phyloP scores from a whole-genome alignment of 2,888 invertebrate species.

The Drosophila merina region DNA sequence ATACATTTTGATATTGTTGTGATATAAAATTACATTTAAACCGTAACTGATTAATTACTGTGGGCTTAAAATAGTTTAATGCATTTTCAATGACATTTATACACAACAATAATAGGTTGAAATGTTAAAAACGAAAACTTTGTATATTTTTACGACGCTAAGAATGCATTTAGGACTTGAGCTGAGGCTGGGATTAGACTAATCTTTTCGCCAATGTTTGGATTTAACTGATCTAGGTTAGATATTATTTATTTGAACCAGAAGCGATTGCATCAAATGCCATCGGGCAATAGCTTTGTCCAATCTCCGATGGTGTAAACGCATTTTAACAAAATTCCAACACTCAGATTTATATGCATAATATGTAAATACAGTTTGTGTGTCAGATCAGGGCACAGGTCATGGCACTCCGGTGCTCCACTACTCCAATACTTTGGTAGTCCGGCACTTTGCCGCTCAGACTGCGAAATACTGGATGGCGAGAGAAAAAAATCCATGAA shows the following conservation, averaged over 20 bases:
- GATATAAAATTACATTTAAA: not conserved
- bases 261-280: not conserved
- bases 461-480: not conserved
- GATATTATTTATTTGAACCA: not conserved
- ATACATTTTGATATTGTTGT: not conserved
- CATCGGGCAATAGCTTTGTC: not conserved
- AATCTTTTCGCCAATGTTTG: not conserved
- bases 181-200: not conserved
- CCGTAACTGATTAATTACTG: not conserved
- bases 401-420: constrained; percentile 21
- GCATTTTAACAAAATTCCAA: constrained; percentile 1
- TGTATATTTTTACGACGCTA: too few relatives aligned
- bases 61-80: not conserved
- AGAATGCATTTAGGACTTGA: too few relatives aligned
- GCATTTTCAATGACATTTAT: not conserved
- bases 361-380: constrained; percentile 46
- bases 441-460: constrained; percentile 1
- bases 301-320: not conserved
- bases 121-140: too few relatives aligned
- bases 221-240: not conserved
- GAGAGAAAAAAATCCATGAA: constrained; percentile 47
- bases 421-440: constrained; percentile 1
- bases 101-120: too few relatives aligned
- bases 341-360: constrained; percentile 53
- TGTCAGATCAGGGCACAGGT: constrained; percentile 48